Percentiles rank a stretch among this genome's conserved stretches.
Conservation (phyloP, 2,888 invertebrate species). For the Volucella inanis region DNA sequence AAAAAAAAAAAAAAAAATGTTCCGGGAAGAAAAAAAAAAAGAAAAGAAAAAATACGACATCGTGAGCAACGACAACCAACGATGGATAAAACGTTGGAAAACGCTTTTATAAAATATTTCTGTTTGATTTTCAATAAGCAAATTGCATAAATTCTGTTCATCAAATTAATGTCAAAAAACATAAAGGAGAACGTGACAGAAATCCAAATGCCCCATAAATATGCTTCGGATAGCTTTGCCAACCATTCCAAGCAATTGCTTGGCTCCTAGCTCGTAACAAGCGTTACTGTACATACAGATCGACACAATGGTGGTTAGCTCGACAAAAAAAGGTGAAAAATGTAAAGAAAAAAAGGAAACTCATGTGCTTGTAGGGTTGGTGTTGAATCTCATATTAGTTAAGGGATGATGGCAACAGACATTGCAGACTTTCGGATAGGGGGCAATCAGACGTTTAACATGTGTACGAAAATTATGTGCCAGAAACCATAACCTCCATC, state of each 20-base stretch:
- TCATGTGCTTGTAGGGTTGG: conserved; percentile 10
- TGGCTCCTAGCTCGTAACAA: conserved; percentile 57
- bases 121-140: conserved; percentile 77
- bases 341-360: neutral
- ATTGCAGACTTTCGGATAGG: too few relatives aligned
- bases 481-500: too few relatives aligned
- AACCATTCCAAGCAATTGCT: conserved; percentile 68
- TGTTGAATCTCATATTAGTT: neutral
- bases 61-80: conserved; percentile 27
- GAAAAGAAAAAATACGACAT: neutral
- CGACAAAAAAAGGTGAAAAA: conserved; percentile 13
- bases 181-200: conserved; percentile 77
- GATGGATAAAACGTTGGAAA: conserved; percentile 49
- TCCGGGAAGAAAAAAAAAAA: too few relatives aligned
- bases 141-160: conserved; percentile 78
- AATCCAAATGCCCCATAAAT: conserved; percentile 76
- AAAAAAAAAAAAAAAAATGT: neutral
- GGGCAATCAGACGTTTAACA: too few relatives aligned
- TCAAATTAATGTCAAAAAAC: conserved; percentile 78
- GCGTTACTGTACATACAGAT: conserved; percentile 18
- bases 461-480: too few relatives aligned
- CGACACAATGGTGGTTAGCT: conserved; percentile 30
- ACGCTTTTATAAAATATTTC: conserved; percentile 68
- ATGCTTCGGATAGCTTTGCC: conserved; percentile 72
- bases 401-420: too few relatives aligned